These are phyloP conservation scores for Bombus breviceps DNA, from an alignment of 1,140 invertebrate genomes.

Conservation along the genomic window DNA sequence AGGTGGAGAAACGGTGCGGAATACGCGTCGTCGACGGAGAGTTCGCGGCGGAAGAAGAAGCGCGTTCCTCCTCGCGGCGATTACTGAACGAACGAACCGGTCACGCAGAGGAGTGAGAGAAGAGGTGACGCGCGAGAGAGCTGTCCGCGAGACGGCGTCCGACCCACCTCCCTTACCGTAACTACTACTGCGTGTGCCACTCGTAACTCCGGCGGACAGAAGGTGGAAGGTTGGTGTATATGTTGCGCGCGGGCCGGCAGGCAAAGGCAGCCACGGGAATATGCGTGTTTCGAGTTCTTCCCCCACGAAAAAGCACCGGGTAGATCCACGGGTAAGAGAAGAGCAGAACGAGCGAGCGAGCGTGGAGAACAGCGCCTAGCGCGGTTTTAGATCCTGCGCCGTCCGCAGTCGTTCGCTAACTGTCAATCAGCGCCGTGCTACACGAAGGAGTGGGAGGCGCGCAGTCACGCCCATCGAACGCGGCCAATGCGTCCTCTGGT, in stretches of 20 bases:
- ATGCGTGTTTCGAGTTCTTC: constrained; percentile 68
- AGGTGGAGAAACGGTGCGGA: not conserved
- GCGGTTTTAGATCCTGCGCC: constrained; percentile 84
- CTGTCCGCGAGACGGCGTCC: constrained; percentile 62
- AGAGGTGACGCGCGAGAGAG: constrained; percentile 53
- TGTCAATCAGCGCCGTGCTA: constrained; percentile 85
- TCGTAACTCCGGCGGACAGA: constrained; percentile 66
- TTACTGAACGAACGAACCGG: constrained; percentile 50
- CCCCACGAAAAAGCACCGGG: constrained; percentile 69
- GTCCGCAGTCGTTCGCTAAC: constrained; percentile 87
- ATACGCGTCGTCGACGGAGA: constrained; percentile 25
- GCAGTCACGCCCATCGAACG: constrained; percentile 70
- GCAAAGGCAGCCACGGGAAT: constrained; percentile 61
- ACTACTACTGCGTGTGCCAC: constrained; percentile 67
- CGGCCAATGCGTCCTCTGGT: constrained; percentile 73
- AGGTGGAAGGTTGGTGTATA: constrained; percentile 56
- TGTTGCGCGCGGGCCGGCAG: constrained; percentile 52
- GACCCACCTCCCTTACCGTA: constrained; percentile 60
- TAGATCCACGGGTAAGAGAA: constrained; percentile 65
- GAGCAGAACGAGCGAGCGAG: constrained; percentile 70
- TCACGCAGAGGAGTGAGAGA: constrained; percentile 47
- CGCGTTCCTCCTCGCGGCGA: constrained; percentile 58
- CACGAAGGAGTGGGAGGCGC: constrained; percentile 82
- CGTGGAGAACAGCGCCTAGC: constrained; percentile 74
- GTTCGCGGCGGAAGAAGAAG: constrained; percentile 39